Percentiles rank a stretch among this genome's conserved stretches.
Conservation (phyloP, 37 sponge, comb jelly and placozoan genomes). For the Haliclona indistincta region DNA sequence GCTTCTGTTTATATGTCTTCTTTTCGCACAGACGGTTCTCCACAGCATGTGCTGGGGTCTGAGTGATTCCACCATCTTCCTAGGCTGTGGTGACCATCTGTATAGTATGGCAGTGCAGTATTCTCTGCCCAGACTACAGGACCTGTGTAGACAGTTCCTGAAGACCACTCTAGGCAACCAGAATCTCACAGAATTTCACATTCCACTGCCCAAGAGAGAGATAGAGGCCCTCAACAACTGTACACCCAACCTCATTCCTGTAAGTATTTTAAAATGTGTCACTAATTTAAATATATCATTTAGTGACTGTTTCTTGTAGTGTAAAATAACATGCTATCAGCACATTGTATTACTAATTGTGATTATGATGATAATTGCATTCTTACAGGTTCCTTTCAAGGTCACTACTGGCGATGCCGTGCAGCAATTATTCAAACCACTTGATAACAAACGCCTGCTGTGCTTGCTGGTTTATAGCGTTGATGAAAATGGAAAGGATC, state of each 20-base stretch:
- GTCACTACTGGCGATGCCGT: neutral
- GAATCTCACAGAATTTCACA: too few relatives aligned
- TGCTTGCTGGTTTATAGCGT: slow-evolving; percentile 13
- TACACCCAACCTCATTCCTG: slow-evolving; percentile 1
- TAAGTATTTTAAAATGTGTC: neutral
- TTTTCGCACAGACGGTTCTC: neutral
- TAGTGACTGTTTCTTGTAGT: neutral
- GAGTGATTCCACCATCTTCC: slow-evolving; percentile 2
- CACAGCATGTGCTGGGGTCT: slow-evolving; percentile 15
- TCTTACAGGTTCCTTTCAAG: neutral
- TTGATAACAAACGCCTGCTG: slow-evolving; percentile 29
- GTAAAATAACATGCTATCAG: neutral
- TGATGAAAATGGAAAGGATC: neutral
- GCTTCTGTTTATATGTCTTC: too few relatives aligned
- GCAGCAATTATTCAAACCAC: slow-evolving; percentile 30
- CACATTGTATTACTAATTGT: neutral
- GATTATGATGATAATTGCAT: neutral
- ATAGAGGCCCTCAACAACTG: neutral
- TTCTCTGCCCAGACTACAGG: slow-evolving; percentile 15
- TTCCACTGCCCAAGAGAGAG: slow-evolving; percentile 39
- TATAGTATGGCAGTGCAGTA: slow-evolving; percentile 3
- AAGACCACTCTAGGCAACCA: neutral
- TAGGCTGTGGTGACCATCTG: neutral
- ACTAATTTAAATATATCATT: neutral
- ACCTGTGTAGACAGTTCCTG: slow-evolving; percentile 13